phyloP scores from a whole-genome alignment of 2,797 vertebrate species.

The Myiotriccus ornatus region DNA sequence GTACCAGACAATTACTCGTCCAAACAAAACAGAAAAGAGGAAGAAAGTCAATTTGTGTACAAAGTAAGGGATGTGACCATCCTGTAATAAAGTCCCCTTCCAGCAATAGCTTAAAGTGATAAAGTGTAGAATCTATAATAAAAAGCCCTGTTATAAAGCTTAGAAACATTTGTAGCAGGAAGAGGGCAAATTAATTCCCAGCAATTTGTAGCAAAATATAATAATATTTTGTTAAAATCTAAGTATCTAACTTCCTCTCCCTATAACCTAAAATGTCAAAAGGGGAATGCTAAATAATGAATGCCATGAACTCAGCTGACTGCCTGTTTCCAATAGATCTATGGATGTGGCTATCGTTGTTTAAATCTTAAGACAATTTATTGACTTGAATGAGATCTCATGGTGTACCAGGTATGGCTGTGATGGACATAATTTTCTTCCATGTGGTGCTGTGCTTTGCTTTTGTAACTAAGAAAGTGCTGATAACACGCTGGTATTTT shows the following conservation, averaged over 20 bases:
- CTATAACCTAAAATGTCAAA: neutral
- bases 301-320: neutral
- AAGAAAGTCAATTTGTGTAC: slow-evolving; percentile 57
- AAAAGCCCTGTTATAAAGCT: neutral
- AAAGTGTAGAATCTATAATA: neutral
- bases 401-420: neutral
- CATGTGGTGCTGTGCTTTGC: neutral
- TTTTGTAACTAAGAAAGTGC: neutral
- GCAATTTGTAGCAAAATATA: neutral
- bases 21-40: slow-evolving; percentile 46
- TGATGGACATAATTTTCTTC: neutral
- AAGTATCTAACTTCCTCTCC: neutral
- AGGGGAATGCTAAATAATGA: neutral
- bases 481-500: neutral
- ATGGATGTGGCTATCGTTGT: neutral
- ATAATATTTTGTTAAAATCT: neutral
- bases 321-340: neutral
- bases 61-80: neutral
- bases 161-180: neutral
- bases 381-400: neutral
- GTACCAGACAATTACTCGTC: slow-evolving; percentile 48
- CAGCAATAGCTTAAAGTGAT: neutral
- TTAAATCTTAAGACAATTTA: neutral
- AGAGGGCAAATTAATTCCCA: neutral
- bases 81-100: slow-evolving; percentile 33